Conservation (phyloP, 2,797 vertebrate species). For the Oreochromis mossambicus region DNA sequence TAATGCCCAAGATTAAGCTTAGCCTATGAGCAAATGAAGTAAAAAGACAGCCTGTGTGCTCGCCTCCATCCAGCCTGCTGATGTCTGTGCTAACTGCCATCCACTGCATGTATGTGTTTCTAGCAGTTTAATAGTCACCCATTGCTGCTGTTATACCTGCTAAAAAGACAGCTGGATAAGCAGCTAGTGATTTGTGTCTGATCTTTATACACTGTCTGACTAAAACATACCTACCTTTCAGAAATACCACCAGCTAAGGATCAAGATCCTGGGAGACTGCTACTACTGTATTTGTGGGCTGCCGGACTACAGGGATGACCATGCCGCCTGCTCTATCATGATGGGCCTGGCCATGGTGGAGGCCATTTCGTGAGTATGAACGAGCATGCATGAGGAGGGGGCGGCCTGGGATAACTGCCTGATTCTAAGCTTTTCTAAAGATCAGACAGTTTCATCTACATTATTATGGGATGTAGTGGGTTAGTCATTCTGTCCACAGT, state of each 20-base stretch:
- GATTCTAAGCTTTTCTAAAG: not conserved
- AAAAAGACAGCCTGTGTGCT: not conserved
- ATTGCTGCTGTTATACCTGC: not conserved
- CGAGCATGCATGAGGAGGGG: accelerated
- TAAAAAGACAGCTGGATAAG: not conserved
- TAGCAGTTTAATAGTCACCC: not conserved
- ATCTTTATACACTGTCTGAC: not conserved
- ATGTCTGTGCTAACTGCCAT: not conserved
- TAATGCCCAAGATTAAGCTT: not conserved
- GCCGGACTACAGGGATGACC: conserved; percentile 90
- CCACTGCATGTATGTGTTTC: not conserved
- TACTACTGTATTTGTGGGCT: conserved; percentile 96
- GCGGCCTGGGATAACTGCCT: not conserved
- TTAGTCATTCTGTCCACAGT: not conserved
- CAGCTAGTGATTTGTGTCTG: not conserved
- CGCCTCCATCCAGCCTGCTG: not conserved
- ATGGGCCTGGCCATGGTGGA: conserved; percentile 96
- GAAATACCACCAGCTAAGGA: conserved; percentile 92
- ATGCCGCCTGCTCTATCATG: conserved; percentile 89
- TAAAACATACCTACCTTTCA: conserved; percentile 33
- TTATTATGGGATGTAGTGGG: not conserved
- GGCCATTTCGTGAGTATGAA: conserved; percentile 87
- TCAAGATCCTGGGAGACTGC: conserved; percentile 94
- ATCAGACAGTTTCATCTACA: not conserved
- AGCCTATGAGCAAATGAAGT: not conserved